Evolutionary conservation across 2,113 vertebrate species (phyloP).

Genomic region (Mormoops blainvillei): DNA sequence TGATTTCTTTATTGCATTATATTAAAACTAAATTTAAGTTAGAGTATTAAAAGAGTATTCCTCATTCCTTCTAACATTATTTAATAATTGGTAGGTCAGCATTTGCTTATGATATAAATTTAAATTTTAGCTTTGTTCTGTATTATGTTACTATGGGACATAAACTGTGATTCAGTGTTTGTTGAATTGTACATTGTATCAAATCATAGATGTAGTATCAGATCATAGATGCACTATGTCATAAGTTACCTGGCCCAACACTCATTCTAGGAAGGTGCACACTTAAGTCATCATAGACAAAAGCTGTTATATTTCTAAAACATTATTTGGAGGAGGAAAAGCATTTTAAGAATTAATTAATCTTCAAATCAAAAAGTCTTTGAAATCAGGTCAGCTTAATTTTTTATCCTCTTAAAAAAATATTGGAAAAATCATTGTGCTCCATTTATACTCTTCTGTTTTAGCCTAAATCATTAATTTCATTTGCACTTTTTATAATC

Average conservation of each 20-base stretch:
- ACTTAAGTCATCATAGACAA: background rate
- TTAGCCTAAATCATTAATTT: background rate
- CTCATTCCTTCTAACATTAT: background rate
- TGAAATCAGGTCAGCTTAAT: background rate
- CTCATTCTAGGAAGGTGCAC: background rate
- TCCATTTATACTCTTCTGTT: background rate
- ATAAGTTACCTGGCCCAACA: background rate
- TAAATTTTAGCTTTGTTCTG: background rate
- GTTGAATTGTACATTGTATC: background rate
- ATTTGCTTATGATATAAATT: background rate
- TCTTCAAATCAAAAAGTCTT: background rate
- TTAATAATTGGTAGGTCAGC: background rate
- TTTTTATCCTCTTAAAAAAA: background rate
- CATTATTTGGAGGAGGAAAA: background rate
- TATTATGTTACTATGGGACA: background rate
- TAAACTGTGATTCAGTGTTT: background rate
- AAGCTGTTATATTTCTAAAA: background rate
- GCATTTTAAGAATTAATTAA: slow-evolving; percentile 1
- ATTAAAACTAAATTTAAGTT: background rate
- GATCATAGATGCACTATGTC: background rate
- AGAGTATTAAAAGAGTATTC: background rate
- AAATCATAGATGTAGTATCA: background rate
- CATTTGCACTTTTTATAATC: background rate
- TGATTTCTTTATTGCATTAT: background rate
- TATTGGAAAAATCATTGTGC: background rate